A percentile compares a stretch with the other conserved stretches of the same genome.
Conservation (phyloP, 92 coral and sea anemone genomes). For the Zoanthus sansibaricus region DNA sequence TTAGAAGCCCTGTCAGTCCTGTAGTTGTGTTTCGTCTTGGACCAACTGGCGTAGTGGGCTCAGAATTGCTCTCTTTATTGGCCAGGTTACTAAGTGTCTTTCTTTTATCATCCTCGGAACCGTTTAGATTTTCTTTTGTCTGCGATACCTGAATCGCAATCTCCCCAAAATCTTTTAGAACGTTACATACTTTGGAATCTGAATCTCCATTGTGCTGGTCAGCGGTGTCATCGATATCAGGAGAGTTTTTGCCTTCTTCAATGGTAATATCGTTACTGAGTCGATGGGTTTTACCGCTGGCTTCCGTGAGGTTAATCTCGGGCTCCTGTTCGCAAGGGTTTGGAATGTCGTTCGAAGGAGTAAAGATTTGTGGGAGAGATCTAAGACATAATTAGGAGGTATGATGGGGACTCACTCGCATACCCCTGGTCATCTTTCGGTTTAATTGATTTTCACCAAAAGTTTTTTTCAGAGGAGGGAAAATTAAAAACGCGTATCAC, state of each 20-base stretch:
- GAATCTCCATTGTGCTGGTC: not conserved
- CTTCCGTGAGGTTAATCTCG: not conserved
- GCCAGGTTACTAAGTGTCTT: not conserved
- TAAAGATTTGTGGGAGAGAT: conserved; percentile 27
- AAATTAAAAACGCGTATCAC: too few species aligned
- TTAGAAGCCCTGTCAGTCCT: not conserved
- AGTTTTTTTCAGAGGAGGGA: too few species aligned
- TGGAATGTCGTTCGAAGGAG: not conserved
- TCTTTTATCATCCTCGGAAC: not conserved
- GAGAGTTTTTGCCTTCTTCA: not conserved
- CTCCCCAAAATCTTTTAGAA: not conserved
- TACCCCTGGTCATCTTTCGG: too few species aligned
- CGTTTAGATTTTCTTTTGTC: not conserved
- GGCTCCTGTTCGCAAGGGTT: not conserved
- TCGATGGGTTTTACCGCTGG: not conserved
- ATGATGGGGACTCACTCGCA: too few species aligned
- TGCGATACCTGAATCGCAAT: conserved; percentile 27
- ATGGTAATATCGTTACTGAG: not conserved
- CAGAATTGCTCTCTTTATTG: conserved; percentile 19
- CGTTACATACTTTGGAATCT: conserved; percentile 18
- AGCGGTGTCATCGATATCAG: not conserved
- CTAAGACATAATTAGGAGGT: not conserved
- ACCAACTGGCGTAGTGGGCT: conserved; percentile 19
- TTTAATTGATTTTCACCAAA: too few species aligned
- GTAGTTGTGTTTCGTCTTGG: conserved; percentile 8